phyloP scores from a whole-genome alignment of 2,888 invertebrate species.

The Andricus quercusramuli region DNA sequence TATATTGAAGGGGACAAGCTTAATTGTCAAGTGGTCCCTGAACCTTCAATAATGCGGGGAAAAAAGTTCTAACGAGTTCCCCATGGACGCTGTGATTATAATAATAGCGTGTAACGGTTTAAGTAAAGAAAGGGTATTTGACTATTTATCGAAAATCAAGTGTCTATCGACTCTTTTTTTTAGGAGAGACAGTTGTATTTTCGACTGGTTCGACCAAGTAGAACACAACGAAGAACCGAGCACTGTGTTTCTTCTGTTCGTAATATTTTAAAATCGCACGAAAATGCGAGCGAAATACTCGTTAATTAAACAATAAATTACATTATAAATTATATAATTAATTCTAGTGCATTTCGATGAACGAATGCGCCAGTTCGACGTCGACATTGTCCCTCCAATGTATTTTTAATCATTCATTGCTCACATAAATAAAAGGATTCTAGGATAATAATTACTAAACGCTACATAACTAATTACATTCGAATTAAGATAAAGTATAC shows the following conservation, averaged over 20 bases:
- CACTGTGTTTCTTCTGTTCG: constrained; percentile 53
- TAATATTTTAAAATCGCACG: constrained; percentile 46
- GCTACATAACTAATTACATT: constrained; percentile 12
- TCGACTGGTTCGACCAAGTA: constrained; percentile 51
- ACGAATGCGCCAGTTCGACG: constrained; percentile 50
- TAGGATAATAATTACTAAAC: constrained; percentile 44
- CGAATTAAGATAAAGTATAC: constrained; percentile 22
- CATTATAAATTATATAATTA: constrained; percentile 36
- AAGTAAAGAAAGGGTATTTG: constrained; percentile 18
- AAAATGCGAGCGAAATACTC: constrained; percentile 25
- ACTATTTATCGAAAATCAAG: neutral
- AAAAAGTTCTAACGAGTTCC: neutral
- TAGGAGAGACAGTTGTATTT: constrained; percentile 40
- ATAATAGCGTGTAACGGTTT: constrained; percentile 28
- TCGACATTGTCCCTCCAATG: constrained; percentile 63
- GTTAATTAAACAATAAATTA: constrained; percentile 1
- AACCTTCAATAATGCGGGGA: neutral
- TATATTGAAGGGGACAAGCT: neutral
- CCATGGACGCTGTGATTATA: constrained; percentile 26
- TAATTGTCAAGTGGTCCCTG: neutral
- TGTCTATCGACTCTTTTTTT: constrained; percentile 8
- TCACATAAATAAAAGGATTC: constrained; percentile 57
- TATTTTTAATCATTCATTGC: constrained; percentile 66
- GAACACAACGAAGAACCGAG: constrained; percentile 48
- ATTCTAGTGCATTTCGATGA: constrained; percentile 52